phyloP scores from a whole-genome alignment of 1,140 invertebrate genomes.

The Leptinotarsa texana region DNA sequence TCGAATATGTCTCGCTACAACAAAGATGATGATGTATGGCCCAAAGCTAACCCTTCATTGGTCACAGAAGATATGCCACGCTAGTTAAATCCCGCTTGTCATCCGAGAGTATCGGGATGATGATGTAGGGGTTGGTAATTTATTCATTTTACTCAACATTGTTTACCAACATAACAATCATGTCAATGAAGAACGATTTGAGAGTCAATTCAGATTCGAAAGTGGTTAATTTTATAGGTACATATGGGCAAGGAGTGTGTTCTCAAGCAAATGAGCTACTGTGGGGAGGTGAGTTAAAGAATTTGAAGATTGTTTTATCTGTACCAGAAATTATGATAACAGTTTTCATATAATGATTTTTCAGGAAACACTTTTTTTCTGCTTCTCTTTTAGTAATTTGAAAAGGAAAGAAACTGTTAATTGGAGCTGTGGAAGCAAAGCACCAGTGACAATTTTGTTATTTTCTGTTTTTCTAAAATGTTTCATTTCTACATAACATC shows the following conservation, averaged over 20 bases:
- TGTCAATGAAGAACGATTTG: constrained; percentile 9
- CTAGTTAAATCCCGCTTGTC: constrained; percentile 10
- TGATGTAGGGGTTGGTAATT: constrained; percentile 16
- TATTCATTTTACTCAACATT: constrained; percentile 17
- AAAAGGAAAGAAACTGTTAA: too few relatives aligned
- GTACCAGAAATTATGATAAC: too few relatives aligned
- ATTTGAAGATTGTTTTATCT: too few relatives aligned
- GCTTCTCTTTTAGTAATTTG: too few relatives aligned
- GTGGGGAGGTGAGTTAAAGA: too few relatives aligned
- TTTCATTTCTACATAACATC: too few relatives aligned
- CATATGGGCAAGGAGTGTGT: neutral
- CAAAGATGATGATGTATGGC: constrained; percentile 2
- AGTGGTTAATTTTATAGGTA: neutral
- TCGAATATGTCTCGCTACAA: neutral
- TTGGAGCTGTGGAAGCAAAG: too few relatives aligned
- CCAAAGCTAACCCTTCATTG: constrained; percentile 13
- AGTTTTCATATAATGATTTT: too few relatives aligned
- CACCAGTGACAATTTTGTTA: too few relatives aligned
- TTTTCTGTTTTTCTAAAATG: too few relatives aligned
- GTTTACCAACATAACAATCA: constrained; percentile 18
- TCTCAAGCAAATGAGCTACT: too few relatives aligned
- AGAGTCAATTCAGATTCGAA: constrained; percentile 6
- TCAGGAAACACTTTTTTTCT: too few relatives aligned
- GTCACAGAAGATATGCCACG: constrained; percentile 4
- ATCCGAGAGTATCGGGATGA: constrained; percentile 2